Evolutionary conservation across 2,797 vertebrate species (phyloP).

Genomic region (Scomberomorus guttatus): DNA sequence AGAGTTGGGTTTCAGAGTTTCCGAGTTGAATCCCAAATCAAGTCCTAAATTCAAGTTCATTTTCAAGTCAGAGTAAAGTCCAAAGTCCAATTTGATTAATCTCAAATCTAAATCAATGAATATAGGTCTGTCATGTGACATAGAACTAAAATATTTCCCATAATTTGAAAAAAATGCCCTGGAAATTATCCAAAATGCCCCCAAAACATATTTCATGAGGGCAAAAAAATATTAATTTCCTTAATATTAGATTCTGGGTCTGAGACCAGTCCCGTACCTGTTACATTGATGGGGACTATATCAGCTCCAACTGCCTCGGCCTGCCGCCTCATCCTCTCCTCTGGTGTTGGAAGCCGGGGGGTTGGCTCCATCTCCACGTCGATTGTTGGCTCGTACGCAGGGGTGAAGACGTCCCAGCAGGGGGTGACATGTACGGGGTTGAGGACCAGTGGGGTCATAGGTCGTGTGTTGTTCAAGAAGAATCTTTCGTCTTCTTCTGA

Average conservation of each 20-base stretch:
- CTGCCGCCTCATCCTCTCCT: constrained; percentile 94
- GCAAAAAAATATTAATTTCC: background rate
- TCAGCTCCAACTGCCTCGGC: constrained; percentile 89
- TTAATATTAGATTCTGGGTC: background rate
- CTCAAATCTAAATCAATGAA: background rate
- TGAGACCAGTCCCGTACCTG: constrained; percentile 68
- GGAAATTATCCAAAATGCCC: too few relatives aligned
- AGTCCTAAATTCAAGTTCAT: too few relatives aligned
- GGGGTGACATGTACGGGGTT: constrained; percentile 57
- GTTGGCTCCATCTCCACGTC: constrained; percentile 83
- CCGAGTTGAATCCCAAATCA: too few relatives aligned
- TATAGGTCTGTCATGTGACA: background rate
- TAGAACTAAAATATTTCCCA: too few relatives aligned
- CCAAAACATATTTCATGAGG: too few relatives aligned
- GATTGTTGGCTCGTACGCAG: background rate
- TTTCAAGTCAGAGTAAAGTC: background rate
- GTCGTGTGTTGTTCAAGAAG: constrained; percentile 66
- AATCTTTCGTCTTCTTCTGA: constrained; percentile 79
- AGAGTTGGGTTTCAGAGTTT: too few relatives aligned
- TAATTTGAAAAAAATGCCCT: too few relatives aligned
- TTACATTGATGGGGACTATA: constrained; percentile 91
- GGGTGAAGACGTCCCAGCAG: constrained; percentile 81
- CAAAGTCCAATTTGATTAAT: too few relatives aligned
- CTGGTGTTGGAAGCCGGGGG: constrained; percentile 92
- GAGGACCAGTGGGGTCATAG: constrained; percentile 77